Evolutionary conservation across 2,113 vertebrate species (phyloP).

Genomic region (Rallus limicola): DNA sequence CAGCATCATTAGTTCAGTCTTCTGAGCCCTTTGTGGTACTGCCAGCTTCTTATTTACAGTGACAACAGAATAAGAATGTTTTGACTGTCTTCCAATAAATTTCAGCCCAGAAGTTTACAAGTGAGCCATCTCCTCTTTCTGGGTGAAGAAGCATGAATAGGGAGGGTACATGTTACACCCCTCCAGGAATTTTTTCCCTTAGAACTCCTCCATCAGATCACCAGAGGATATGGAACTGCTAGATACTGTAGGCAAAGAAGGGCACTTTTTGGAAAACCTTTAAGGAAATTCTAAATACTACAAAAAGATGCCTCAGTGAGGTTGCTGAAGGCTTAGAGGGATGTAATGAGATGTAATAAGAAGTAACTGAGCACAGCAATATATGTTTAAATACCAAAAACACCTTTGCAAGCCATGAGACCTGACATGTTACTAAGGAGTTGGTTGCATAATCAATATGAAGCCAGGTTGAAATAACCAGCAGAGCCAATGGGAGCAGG

Average conservation of each 20-base stretch:
- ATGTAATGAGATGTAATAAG: not conserved
- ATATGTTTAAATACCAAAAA: not conserved
- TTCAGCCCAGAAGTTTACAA: not conserved
- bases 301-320: not conserved
- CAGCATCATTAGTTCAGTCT: not conserved
- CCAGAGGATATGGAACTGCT: not conserved
- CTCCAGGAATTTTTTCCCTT: not conserved
- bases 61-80: not conserved
- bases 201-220: not conserved
- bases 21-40: not conserved
- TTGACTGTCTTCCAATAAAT: conserved; percentile 25
- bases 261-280: not conserved
- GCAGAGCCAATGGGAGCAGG: not conserved
- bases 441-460: not conserved
- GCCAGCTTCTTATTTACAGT: conserved; percentile 10
- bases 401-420: not conserved
- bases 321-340: not conserved
- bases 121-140: not conserved
- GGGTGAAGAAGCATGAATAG: not conserved
- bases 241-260: not conserved
- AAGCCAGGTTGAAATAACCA: not conserved
- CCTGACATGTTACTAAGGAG: not conserved
- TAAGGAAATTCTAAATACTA: not conserved
- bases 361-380: not conserved
- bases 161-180: not conserved